Base-by-base conservation (phyloP, 2,113 vertebrate genomes). In the Carassius gibelio region DNA sequence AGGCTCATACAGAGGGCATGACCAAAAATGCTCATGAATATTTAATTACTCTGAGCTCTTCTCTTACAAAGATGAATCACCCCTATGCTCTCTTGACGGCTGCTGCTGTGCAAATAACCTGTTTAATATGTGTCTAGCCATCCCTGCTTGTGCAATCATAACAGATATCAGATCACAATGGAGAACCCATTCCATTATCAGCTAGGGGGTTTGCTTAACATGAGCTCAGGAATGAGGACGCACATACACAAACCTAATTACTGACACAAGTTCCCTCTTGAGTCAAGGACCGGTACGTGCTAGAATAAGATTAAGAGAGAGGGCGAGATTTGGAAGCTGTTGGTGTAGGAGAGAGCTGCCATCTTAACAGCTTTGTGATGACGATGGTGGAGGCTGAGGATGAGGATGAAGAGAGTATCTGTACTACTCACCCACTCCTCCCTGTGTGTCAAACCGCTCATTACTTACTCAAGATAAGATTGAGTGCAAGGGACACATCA, bases 1-100 rank as follows among this genome's bases (percentile, higher is more conserved):
- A 86, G 78, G 75, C 85, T 78, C 52, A 75, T 74, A 57, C 68
- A 77, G 72, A 50, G 76, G 69, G 85, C 68, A 75, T 76, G 66
- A 36, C 50, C 71, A 86, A 75, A 82, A 84, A n/a, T 75, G 45
- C 88, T 71, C 84, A 72, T 87, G 85, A 74, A 90, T 86, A 83
- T 89, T 77, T 71, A 48, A 88, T 81, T 52, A 75, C 45, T 9
- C 26, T 42, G 42, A 52, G 50, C 69, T 62, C 61, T 81, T 82
- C 71, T 78, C 75, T 52, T 82, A 38, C 62, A 36, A 64, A 75
- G 66, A 88, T 88, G 62, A 79, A 89, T 88, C 78, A 82, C 77
- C 80, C 86, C 77, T 68, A 13, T 68, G 30, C 50, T 52, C 64
- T 57, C 75, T 15, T 68, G 71, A 57, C 59, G 34, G 74, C 74